Base-by-base conservation (phyloP, 1,140 invertebrate species). In the Drosophila tropicalis region DNA sequence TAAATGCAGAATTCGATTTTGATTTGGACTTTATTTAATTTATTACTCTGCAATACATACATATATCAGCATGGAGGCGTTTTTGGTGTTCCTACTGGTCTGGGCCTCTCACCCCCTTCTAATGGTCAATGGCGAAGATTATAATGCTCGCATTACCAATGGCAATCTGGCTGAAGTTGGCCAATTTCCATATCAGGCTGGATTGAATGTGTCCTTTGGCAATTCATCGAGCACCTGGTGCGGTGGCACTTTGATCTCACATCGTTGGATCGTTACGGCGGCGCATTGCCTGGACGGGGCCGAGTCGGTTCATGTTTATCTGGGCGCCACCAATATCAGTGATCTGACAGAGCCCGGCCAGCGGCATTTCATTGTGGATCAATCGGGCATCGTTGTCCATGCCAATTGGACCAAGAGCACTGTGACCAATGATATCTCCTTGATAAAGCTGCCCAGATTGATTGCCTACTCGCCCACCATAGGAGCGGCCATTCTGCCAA, bases 101-200 rank as follows among this genome's bases (percentile, higher is more conserved):
- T 10, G 10, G 34, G 3, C 34, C 5, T 12, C 34, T 0, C 2
- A 12, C 9, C 5, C 34, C 34, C 10, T 36, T 2, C 7, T 10
- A 36, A 36, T 9, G 5, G 13, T 22, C 19, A 34, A 36, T 12
- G 3, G 4, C n/a, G 29, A 29, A 1, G 29, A 29, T 25, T 4
- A 29, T 29, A 66, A 76, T 4, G 25, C 41, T 7, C 79, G 69
- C 5, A 90, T 90, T 1, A 90, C 78, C 19, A 89, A 89, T 13
- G 84, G 84, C 0, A 57, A 83, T 2, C 17, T 63, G 15, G 84
- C 84, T 13, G 57, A 55, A 10, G 62, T 39, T 9, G 76, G 73
- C 1, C 82, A 89, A 61, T 82, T 87, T 29, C 76, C 83, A 7
- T 89, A 89, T 36, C 84, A 83, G 56, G 82, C 67, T 1, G 84